These are phyloP conservation scores for Lasioglossum vierecki DNA, from an alignment of 2,888 invertebrate species.

Conservation along the genomic window DNA sequence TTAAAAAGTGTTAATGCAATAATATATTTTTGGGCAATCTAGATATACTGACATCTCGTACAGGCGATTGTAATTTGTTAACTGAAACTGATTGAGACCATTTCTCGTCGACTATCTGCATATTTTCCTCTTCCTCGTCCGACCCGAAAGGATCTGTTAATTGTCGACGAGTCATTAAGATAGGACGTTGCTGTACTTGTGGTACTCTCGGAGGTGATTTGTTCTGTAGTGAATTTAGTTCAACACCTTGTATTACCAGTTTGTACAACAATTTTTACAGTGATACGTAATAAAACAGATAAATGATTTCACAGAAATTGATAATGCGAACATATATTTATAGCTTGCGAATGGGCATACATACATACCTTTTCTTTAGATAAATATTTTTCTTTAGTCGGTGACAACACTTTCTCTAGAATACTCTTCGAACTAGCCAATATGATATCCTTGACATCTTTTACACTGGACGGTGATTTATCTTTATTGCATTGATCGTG, in stretches of 20 bases:
- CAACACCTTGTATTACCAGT: conserved; percentile 37
- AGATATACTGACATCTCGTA: conserved; percentile 82
- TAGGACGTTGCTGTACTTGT: conserved; percentile 81
- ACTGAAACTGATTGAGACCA: conserved; percentile 80
- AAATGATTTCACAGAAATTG: conserved; percentile 19
- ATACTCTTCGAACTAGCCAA: conserved; percentile 89
- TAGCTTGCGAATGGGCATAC: neutral
- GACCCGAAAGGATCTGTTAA: conserved; percentile 95
- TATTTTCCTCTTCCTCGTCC: conserved; percentile 88
- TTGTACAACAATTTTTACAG: conserved; percentile 15
- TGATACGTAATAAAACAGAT: conserved; percentile 9
- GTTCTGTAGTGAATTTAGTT: conserved; percentile 77
- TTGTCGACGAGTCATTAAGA: conserved; percentile 93
- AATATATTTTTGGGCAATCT: conserved; percentile 50
- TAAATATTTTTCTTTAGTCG: conserved; percentile 88
- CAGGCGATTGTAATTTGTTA: conserved; percentile 79
- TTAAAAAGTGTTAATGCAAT: conserved; percentile 57
- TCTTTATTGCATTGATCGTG: conserved; percentile 82
- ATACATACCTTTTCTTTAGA: conserved; percentile 83
- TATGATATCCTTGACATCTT: conserved; percentile 90
- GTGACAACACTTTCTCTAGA: conserved; percentile 91
- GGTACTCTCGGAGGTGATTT: conserved; percentile 83
- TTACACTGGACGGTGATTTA: conserved; percentile 87
- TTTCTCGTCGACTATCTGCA: conserved; percentile 81
- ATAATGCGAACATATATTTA: neutral